Base-by-base conservation (phyloP, 30 jellyfish, hydroid and myxozoan species). In the Sanderia malayensis region DNA sequence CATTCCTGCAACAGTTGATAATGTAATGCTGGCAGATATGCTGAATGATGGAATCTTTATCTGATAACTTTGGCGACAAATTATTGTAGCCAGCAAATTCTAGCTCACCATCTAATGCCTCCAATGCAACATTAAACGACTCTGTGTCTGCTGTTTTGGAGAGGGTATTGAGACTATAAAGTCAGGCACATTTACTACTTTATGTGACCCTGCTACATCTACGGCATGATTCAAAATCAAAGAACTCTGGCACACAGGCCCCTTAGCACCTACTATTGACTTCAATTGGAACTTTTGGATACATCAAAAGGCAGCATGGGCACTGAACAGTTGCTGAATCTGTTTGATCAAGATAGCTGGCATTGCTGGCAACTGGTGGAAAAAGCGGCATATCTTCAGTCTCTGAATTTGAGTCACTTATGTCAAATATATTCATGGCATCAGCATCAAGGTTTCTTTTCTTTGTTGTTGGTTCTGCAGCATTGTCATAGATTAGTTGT, bases 201-300 rank as follows among this genome's bases (percentile, higher is more conserved):
- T 41, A 41, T 41, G 55, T 41, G 55, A 41, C 55, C 55, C 55
- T 41, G 55, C 55, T 41, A 41, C 55, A 41, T 41, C 15, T 41
- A 6, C 11, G 15, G 15, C 55, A 41, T 41, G 55, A 41, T 41
- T 41, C 55, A 41, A 41, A 41, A 41, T 41, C 15, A 15, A 41
- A 41, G 55, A 41, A 41, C 55, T 41, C 55, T 6, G 55, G 55
- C 55, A 41, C 55, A 41, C 15, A 41, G 55, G 55, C 55, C 55
- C 55, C 55, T 41, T 41, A 41, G 55, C 55, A 41, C 55, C 55
- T 41, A 41, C 55, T 41, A 41, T 41, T 41, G 15, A 41, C 8
- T 15, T 6, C 55, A 41, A 15, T 41, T n/a, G n/a, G n/a, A n/a
- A n/a, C n/a, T n/a, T n/a, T n/a, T n/a, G n/a, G n/a, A n/a, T n/a